Conservation (phyloP, 2,113 vertebrate genomes). For the Pimephales promelas region DNA sequence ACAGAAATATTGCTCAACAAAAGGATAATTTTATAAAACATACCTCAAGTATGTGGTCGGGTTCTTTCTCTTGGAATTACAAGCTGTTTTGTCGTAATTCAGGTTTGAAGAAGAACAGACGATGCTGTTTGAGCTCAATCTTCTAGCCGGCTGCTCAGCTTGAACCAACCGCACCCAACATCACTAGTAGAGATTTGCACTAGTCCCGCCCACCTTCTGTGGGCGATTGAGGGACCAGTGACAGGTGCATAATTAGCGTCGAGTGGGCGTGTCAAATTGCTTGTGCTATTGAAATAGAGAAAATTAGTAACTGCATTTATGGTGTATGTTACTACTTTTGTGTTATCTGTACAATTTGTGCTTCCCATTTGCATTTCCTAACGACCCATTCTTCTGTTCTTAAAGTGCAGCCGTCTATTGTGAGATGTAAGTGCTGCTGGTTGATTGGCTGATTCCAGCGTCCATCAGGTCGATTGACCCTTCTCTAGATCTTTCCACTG, state of each 20-base stretch:
- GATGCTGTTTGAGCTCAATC: background rate
- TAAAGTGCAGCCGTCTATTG: background rate
- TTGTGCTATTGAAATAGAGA: background rate
- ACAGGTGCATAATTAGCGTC: constrained; percentile 13
- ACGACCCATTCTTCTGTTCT: background rate
- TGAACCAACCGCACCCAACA: constrained; percentile 17
- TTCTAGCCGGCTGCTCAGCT: constrained; percentile 10
- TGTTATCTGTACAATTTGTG: background rate
- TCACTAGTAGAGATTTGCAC: background rate
- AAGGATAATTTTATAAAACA: background rate
- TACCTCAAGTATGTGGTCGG: background rate
- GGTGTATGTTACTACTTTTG: background rate
- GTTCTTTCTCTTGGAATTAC: background rate
- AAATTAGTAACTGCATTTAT: background rate
- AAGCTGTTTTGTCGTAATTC: background rate
- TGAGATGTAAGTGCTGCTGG: background rate
- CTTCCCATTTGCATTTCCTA: background rate
- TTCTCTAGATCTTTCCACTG: background rate
- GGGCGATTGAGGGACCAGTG: background rate
- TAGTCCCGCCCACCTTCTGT: constrained; percentile 1
- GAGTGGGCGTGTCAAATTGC: background rate
- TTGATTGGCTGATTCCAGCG: background rate
- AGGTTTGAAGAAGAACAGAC: constrained; percentile 4
- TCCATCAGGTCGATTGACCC: background rate
- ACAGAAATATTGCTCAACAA: background rate